Evolutionary conservation across 2,113 vertebrate genomes (phyloP).

Genomic region (Microtus oregoni): DNA sequence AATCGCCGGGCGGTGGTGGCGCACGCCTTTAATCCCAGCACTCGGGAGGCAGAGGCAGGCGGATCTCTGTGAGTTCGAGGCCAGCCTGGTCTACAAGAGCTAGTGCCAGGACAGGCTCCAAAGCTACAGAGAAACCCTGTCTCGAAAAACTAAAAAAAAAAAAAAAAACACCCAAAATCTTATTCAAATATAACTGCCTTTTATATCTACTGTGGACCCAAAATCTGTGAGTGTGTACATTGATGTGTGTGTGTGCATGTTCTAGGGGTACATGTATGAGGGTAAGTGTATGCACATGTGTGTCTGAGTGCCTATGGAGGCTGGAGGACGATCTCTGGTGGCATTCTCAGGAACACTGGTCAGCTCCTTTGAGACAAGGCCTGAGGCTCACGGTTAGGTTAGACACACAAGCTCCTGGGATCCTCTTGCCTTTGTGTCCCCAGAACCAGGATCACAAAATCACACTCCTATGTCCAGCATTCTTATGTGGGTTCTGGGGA

Average conservation of each 20-base stretch:
- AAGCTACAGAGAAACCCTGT: too few species aligned
- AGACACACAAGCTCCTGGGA: background rate
- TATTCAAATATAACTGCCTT: background rate
- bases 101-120: too few species aligned
- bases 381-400: background rate
- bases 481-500: background rate
- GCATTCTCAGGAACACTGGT: background rate
- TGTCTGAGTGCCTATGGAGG: background rate
- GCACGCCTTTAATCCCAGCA: too few species aligned
- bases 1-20: too few species aligned
- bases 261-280: background rate
- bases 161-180: background rate
- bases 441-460: background rate
- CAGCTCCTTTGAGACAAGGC: background rate
- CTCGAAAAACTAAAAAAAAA: too few species aligned
- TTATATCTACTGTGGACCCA: background rate
- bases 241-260: background rate
- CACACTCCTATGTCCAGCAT: background rate
- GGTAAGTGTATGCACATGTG: background rate
- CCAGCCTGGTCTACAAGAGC: too few species aligned
- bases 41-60: too few species aligned
- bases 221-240: background rate
- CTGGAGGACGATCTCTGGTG: background rate
- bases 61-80: too few species aligned
- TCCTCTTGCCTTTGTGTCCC: background rate